Percentiles rank a stretch among this genome's conserved stretches.
Conservation (phyloP, 2,797 vertebrate genomes). For the Sparus aurata region DNA sequence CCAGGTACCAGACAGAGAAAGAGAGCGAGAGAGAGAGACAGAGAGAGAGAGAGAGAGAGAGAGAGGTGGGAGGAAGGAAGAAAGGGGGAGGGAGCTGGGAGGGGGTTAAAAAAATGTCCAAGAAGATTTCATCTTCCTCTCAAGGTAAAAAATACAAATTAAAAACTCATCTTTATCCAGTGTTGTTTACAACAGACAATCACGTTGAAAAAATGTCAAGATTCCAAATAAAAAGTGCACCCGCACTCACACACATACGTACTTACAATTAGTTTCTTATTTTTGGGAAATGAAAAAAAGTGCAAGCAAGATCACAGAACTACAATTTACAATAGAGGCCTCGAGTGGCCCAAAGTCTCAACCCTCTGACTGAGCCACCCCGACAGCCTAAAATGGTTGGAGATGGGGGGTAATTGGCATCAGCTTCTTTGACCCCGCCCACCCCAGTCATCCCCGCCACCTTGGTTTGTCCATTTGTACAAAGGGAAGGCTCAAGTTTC, state of each 20-base stretch:
- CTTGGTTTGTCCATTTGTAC: constrained; percentile 61
- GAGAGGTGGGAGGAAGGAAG: constrained; percentile 6
- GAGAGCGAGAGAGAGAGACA: constrained; percentile 3
- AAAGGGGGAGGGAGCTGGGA: background rate
- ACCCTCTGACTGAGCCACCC: constrained; percentile 34
- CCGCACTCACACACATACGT: constrained; percentile 53
- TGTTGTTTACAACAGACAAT: constrained; percentile 78
- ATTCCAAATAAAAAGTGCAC: constrained; percentile 66
- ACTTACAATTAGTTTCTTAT: constrained; percentile 76
- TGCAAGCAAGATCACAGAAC: constrained; percentile 85
- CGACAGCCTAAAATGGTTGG: constrained; percentile 14
- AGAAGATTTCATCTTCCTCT: constrained; percentile 78
- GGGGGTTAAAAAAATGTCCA: constrained; percentile 66
- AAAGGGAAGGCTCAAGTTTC: constrained; percentile 60
- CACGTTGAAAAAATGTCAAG: constrained; percentile 68
- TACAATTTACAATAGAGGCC: constrained; percentile 79
- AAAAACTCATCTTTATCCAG: constrained; percentile 74
- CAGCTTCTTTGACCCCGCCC: constrained; percentile 21
- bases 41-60: constrained; percentile 6
- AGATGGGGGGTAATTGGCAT: constrained; percentile 26
- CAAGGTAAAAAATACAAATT: constrained; percentile 80
- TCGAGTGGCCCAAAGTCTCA: constrained; percentile 56
- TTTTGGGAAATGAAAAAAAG: constrained; percentile 68
- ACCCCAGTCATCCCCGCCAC: constrained; percentile 11
- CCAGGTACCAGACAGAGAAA: constrained; percentile 66